Evolutionary conservation across 2,888 invertebrate genomes (phyloP), one percentile per base, ranked within the genome.

Genomic region (Coleophora flavipennella): DNA sequence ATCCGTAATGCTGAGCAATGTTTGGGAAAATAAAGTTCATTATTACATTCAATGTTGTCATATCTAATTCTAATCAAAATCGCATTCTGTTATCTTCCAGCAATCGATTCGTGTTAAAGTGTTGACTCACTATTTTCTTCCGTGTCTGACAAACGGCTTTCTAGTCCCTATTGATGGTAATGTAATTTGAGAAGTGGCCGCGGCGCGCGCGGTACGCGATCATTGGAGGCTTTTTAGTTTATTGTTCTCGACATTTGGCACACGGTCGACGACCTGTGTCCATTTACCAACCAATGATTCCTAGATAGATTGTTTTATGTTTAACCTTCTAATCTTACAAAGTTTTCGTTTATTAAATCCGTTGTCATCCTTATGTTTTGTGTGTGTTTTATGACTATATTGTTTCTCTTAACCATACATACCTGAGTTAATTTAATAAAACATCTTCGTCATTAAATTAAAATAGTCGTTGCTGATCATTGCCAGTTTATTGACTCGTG

Each of bases 201-300:
- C 39, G 33, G 37, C 37, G 56, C 48, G 54, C 53, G 57, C 55
- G 55, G 60, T 65, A 57, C 51, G 54, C 55, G 57, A 60, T 58
- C 55, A 62, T 67, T 68, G 49, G 57, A 66, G 62, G 53, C 60
- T 62, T 55, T 64, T 62, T 62, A 68, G 69, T 55, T 71, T 74
- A 77, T 78, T 80, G 77, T 80, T 78, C 70, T 76, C 70, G 66
- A 67, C 68, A 74, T 78, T 78, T 69, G 68, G 71, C 67, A 51
- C 59, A 61, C 62, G 79, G 75, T 76, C 75, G 57, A 59, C 54
- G 77, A 75, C 73, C 74, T 59, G 50, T 68, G 67, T 65, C 67
- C 69, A 57, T 71, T 69, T 71, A 62, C 62, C 46, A 59, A 60
- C 62, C 20, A 20, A 20, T 20, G 20, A 20, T 20, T 4, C 20